Evolutionary conservation across 2,797 vertebrate species (phyloP), one percentile per base, ranked within the genome.

Genomic region (Silurus lanzhouensis): DNA sequence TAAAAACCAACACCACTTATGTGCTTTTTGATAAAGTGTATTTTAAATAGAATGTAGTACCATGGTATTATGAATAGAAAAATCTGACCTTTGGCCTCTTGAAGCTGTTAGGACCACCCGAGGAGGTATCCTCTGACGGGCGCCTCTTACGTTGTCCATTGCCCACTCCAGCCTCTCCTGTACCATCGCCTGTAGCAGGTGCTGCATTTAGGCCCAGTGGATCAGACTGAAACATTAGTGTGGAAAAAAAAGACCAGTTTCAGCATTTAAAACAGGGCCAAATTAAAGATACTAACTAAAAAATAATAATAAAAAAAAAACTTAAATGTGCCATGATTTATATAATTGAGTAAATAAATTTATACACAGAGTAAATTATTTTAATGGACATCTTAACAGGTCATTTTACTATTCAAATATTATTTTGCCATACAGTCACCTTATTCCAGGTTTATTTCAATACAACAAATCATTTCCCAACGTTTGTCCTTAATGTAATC

Each of bases 131-230:
- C 85, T 99, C 98, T 0, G 97, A 98, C 85, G 94, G 95, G 85
- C 96, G 95, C 92, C 96, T 96, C 90, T 98, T 99, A 89, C 96
- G 95, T 81, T 96, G 93, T 70, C 95, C 97, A 71, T 94, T 97
- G 75, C 97, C 97, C 57, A 95, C 89, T 70, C 92, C 94, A 25
- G 93, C 76, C 0, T 94, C 95, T 0, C 85, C 92, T 0, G 92
- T 92, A 48, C 91, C 96, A 87, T 98, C 97, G 66, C 95, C 95
- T 15, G 95, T 95, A 84, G 92, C 89, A 0, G 97, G 97, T 27
- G 98, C 97, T 0, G 98, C 97, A 0, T 99, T 99, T 91, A 99
- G 90, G 68, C 98, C 98, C 93, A 99, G 93, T 80, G 98, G 98
- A 90, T 99, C 98, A 7, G 98, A 99, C 98, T 99, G 67, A 71